These are phyloP conservation scores for Epinephelus coioides DNA, from an alignment of 2,797 vertebrate genomes.

Conservation along the genomic window DNA sequence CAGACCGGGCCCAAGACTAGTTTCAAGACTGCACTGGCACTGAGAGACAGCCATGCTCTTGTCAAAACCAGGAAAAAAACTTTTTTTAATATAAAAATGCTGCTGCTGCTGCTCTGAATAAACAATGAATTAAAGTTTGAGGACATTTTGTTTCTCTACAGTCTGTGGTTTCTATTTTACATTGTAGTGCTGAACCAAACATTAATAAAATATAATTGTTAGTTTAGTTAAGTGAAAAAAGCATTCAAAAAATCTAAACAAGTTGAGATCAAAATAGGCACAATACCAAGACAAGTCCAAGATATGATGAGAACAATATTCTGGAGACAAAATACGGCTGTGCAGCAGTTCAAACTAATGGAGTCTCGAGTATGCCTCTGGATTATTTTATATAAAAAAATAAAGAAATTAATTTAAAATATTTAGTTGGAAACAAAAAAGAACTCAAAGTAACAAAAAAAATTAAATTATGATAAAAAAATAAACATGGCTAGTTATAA, in stretches of 20 bases:
- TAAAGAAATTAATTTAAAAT: neutral
- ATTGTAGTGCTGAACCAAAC: constrained; percentile 3
- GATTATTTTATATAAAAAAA: too few species aligned
- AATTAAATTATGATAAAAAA: neutral
- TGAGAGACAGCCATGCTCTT: neutral
- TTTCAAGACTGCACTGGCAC: neutral
- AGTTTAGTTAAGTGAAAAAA: constrained; percentile 7
- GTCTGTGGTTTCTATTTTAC: neutral
- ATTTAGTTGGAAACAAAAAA: neutral
- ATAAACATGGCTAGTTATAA: neutral
- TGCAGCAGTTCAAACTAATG: neutral
- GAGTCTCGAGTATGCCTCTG: neutral
- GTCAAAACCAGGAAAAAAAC: neutral
- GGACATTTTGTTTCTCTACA: neutral
- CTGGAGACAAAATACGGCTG: neutral
- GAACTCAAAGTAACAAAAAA: neutral
- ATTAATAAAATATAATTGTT: neutral
- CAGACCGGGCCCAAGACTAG: neutral
- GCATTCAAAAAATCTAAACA: constrained; percentile 15
- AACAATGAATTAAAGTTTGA: neutral
- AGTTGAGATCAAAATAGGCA: constrained; percentile 34
- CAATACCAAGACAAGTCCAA: neutral
- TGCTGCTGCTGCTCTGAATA: neutral
- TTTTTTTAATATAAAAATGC: neutral
- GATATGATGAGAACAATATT: neutral